Conservation (phyloP, 2,113 vertebrate species). For the Aythya baeri region DNA sequence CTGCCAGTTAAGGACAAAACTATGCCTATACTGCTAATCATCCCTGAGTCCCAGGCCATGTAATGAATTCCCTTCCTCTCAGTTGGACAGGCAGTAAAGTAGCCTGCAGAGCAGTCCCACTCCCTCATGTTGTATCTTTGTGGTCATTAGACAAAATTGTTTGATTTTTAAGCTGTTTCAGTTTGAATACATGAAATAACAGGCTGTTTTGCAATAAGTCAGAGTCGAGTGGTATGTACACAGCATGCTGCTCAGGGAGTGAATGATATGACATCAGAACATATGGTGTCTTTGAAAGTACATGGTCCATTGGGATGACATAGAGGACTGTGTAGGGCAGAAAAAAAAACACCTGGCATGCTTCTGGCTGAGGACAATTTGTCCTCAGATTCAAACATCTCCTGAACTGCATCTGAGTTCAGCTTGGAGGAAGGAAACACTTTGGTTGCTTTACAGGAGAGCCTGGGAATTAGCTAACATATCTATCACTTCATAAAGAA, state of each 20-base stretch:
- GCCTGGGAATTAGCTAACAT: neutral
- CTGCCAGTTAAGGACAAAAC: neutral
- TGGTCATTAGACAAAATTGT: neutral
- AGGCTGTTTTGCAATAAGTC: neutral
- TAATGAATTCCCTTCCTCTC: neutral
- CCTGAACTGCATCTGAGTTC: neutral
- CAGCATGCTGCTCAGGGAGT: neutral
- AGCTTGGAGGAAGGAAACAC: neutral
- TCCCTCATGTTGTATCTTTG: neutral
- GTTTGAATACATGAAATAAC: slow-evolving; percentile 22
- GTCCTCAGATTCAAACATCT: neutral
- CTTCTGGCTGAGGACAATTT: neutral
- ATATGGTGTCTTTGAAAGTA: slow-evolving; percentile 29
- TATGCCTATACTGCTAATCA: neutral
- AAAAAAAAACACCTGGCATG: neutral
- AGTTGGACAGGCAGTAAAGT: neutral
- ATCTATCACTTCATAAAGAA: neutral
- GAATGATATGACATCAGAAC: neutral
- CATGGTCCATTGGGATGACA: rapidly evolving
- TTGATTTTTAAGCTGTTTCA: neutral
- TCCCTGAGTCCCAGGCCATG: neutral
- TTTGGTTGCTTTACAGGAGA: neutral
- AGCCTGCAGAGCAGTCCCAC: neutral
- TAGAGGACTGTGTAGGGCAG: slow-evolving; percentile 1
- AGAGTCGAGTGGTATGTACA: neutral